Evolutionary conservation across 2,797 vertebrate genomes (phyloP), one percentile per base, ranked within the genome.

Genomic region (Liasis olivaceus): DNA sequence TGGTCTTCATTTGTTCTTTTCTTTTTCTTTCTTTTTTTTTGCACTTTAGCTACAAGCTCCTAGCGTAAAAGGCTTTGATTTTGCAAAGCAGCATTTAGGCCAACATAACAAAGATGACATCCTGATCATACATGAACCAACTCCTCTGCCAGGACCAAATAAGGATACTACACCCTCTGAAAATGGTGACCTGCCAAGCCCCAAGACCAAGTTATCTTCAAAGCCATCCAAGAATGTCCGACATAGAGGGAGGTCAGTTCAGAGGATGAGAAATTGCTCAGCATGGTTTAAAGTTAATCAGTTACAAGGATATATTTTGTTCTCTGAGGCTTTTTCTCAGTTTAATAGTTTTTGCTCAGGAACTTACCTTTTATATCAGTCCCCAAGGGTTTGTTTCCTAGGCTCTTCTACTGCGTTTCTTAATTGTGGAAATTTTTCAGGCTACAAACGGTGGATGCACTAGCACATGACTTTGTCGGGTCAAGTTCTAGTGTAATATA

Each of bases 101-200:
- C 99, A 99, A 96, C 99, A 99, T 97, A 99, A 98, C 94, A 99
- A 99, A 94, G 99, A 99, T 7, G 98, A 99, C 97, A 98, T 99
- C 93, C 97, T 99, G 97, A 99, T 99, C 94, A 98, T 99, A 95
- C 99, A 99, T 13, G 99, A 99, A 96, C 98, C 99, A 1, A 98
- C 98, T 0, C 97, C 98, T 5, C 97, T 98, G 56, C 98, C 99
- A 0, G 97, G 98, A 51, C 98, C 99, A 0, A 94, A 98, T 93
- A 99, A 99, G 96, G 99, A 99, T 94, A 97, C 98, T 95, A 98
- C 98, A 0, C 99, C 99, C 84, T 99, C 99, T 0, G 99, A 99
- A 58, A 99, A 98, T 0, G 98, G 98, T 81, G 99, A 99, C 72
- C 97, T 99, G 94, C 98, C 99, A 90, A 99, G 98, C 36, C 99